These are phyloP conservation scores for Folsomia manolachei DNA, from an alignment of 2,888 invertebrate species.

Conservation along the genomic window DNA sequence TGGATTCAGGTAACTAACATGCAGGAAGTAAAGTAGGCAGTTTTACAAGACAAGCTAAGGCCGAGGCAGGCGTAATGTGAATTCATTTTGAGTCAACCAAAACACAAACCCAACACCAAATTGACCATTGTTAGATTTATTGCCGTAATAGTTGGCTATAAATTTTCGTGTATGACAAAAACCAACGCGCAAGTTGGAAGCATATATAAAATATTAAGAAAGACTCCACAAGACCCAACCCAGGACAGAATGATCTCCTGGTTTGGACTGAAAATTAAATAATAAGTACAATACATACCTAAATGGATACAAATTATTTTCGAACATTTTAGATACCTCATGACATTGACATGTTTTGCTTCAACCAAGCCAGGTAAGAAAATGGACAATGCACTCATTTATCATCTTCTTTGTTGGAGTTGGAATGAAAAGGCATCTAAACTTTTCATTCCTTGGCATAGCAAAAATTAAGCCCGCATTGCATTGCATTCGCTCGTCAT, in stretches of 20 bases:
- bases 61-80: too few species aligned
- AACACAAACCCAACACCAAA: background rate
- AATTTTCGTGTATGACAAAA: background rate
- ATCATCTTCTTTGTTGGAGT: background rate
- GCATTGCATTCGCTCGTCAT: too few species aligned
- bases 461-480: background rate
- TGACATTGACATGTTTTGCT: too few species aligned
- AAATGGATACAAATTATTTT: too few species aligned
- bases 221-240: too few species aligned
- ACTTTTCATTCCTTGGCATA: background rate
- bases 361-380: too few species aligned
- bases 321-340: background rate
- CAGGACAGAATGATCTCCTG: too few species aligned
- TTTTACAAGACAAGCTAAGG: background rate
- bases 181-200: background rate
- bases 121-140: constrained; percentile 9
- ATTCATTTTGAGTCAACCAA: background rate
- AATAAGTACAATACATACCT: too few species aligned
- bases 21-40: background rate
- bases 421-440: background rate
- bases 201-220: too few species aligned
- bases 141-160: background rate
- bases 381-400: background rate
- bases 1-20: background rate
- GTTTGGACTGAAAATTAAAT: too few species aligned